Conservation (phyloP, 2,888 invertebrate species). For the Folsomia manolachei region DNA sequence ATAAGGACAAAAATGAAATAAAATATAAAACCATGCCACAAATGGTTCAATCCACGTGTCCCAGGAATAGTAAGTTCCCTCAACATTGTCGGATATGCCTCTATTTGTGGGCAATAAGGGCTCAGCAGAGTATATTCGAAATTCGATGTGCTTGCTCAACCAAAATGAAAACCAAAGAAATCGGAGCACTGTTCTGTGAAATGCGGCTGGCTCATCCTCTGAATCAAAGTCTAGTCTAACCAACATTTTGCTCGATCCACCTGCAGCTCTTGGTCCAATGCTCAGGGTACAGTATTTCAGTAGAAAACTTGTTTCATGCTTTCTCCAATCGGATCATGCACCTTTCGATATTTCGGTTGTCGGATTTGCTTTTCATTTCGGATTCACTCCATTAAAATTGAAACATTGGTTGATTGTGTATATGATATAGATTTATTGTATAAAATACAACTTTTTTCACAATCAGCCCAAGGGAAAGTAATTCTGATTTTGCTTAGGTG, state of each 20-base stretch:
- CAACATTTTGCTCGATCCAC: background rate
- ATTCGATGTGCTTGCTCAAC: slow-evolving; percentile 7
- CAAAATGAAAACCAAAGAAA: slow-evolving; percentile 12
- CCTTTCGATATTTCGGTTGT: no score
- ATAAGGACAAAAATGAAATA: slow-evolving; percentile 18
- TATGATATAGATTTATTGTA: no score
- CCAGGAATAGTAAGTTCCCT: slow-evolving; percentile 3
- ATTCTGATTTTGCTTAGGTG: no score
- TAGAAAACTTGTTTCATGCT: no score
- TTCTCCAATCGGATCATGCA: background rate
- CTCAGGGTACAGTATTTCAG: no score
- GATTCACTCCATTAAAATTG: no score
- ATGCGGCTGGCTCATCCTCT: background rate
- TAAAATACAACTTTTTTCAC: no score
- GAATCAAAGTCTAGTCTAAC: background rate
- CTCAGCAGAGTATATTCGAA: slow-evolving; percentile 9
- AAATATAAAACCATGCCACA: slow-evolving; percentile 9
- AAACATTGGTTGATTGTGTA: no score
- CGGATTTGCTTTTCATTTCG: no score
- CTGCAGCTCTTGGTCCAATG: background rate
- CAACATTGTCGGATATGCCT: background rate
- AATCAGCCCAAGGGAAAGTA: no score
- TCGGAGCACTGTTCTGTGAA: background rate
- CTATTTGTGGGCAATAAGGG: no score
- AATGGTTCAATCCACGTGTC: no score